Evolutionary conservation across 2,888 invertebrate species (phyloP).

Genomic region (Plemyria rubiginata): DNA sequence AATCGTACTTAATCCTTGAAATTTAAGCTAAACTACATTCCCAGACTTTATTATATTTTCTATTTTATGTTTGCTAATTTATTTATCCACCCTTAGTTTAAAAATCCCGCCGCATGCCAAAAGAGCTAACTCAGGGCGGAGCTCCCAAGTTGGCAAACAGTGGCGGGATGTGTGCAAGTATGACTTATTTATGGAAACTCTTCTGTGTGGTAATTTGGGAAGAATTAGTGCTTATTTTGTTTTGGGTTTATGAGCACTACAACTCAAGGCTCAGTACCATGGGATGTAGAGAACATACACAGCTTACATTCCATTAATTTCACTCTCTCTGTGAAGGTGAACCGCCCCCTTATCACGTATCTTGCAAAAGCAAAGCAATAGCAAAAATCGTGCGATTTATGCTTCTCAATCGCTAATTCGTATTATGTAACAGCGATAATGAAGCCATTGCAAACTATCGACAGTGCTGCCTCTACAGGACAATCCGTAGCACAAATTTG

Average conservation of each 20-base stretch:
- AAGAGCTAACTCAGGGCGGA: conserved; percentile 29
- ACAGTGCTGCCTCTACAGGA: too few species aligned
- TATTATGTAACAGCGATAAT: too few species aligned
- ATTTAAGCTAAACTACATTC: background rate
- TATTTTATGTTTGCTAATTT: conserved; percentile 8
- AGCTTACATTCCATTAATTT: background rate
- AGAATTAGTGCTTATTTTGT: conserved; percentile 81
- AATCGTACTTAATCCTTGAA: conserved; percentile 1
- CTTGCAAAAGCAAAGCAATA: too few species aligned
- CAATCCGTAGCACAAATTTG: too few species aligned
- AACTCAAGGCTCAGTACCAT: conserved; percentile 60
- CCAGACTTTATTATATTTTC: conserved; percentile 1
- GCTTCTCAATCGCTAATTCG: too few species aligned
- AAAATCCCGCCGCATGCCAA: conserved; percentile 32
- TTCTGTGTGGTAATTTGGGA: conserved; percentile 60
- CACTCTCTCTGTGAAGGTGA: too few species aligned
- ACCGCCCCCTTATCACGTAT: too few species aligned
- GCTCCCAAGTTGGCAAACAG: conserved; percentile 61
- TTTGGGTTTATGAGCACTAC: conserved; percentile 74
- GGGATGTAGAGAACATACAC: background rate
- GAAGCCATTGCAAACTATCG: too few species aligned
- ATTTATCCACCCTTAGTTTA: conserved; percentile 28
- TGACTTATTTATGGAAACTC: conserved; percentile 82
- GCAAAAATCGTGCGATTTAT: too few species aligned
- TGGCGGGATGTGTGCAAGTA: conserved; percentile 74